Conservation (phyloP, 2,888 invertebrate species). For the Acanthosepion esculentum region DNA sequence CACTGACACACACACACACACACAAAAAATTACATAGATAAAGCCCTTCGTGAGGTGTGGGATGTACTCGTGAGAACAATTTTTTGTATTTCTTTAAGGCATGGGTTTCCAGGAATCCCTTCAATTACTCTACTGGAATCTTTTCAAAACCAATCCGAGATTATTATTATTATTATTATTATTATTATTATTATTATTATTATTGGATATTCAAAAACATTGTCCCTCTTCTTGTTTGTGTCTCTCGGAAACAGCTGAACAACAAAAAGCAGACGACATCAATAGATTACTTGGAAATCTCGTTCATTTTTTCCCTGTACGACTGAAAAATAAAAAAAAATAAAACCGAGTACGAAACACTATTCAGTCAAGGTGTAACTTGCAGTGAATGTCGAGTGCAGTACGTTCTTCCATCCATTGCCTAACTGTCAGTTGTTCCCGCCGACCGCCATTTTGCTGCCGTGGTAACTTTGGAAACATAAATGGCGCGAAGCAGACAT, state of each 20-base stretch:
- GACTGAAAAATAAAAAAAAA: neutral
- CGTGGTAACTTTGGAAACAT: neutral
- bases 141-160: too few relatives aligned
- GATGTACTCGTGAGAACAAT: too few relatives aligned
- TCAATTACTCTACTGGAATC: too few relatives aligned
- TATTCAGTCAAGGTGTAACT: neutral
- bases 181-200: too few relatives aligned
- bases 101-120: too few relatives aligned
- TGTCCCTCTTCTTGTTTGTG: neutral
- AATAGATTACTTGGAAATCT: neutral
- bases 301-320: neutral
- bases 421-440: neutral
- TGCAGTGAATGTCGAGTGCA: neutral
- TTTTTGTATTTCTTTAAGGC: too few relatives aligned
- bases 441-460: neutral
- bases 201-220: neutral
- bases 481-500: constrained; percentile 2
- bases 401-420: neutral
- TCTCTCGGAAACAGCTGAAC: neutral
- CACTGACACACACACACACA: too few relatives aligned
- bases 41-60: too few relatives aligned
- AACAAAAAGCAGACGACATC: neutral
- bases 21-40: too few relatives aligned
- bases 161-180: too few relatives aligned
- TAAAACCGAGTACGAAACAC: neutral